Evolutionary conservation across 1,140 invertebrate species (phyloP), one percentile per base, ranked within the genome.

Genomic region (Hetaerina americana): DNA sequence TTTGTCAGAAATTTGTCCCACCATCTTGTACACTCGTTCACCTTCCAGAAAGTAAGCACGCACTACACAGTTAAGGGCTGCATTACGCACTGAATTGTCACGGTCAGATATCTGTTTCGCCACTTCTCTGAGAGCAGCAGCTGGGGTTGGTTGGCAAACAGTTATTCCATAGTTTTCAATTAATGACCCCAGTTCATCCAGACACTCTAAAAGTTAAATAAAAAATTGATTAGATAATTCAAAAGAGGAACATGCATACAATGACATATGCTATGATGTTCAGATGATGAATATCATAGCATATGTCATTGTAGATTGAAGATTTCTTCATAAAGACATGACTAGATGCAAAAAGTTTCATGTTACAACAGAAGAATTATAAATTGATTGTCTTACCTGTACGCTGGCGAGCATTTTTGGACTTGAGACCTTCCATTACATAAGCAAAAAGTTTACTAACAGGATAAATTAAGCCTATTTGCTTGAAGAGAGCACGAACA

Each of bases 71-170:
- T 98, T 99, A 1, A 99, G 83, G 0, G 97, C 96, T 12, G 95
- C 95, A 81, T 93, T 97, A 70, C 97, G 85, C 66, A 99, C 97
- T n/a, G 90, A 89, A 82, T 95, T 98, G 81, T 99, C 97, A 29
- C 95, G 82, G 82, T 99, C 96, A 0, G 93, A 90, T 77, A 99
- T 97, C 78, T 97, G 95, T 67, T 91, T 90, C 0, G 95, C 95
- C 22, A 99, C 89, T 83, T 96, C 92, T 79, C 96, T 95, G 0
- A 98, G 79, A n/a, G 93, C 89, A 18, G 86, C 86, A 66, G 86
- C 84, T 0, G 91, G 88, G 0, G 88, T 86, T 0, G 92, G 90
- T 77, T 90, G 89, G 80, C 94, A 95, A 66, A 97, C 90, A n/a
- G 84, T 82, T 67, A 94, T 85, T 29, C 95, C 95, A 81, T 91